Evolutionary conservation across 2,797 vertebrate species (phyloP).

Genomic region (Pangasius larnaudii): DNA sequence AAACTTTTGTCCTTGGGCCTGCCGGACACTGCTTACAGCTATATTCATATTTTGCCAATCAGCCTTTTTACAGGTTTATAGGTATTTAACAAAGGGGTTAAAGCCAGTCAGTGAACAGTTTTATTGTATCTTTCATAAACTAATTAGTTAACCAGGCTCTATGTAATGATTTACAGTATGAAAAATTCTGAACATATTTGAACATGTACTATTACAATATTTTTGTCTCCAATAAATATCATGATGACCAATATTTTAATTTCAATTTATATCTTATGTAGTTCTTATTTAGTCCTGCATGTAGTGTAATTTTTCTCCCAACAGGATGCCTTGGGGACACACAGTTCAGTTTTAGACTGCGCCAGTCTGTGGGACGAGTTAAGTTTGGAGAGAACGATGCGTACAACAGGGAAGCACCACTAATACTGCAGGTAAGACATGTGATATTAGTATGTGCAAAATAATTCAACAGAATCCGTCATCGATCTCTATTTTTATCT

Average conservation of each 20-base stretch:
- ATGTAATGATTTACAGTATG: background rate
- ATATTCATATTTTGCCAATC: background rate
- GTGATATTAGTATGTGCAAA: background rate
- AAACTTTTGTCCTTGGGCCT: too few species aligned
- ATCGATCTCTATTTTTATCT: background rate
- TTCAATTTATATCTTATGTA: background rate
- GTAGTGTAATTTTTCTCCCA: background rate
- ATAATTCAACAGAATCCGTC: background rate
- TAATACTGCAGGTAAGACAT: conserved; percentile 80
- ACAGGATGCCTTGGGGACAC: conserved; percentile 93
- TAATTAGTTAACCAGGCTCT: background rate
- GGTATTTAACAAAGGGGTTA: background rate
- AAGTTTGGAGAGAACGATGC: conserved; percentile 66
- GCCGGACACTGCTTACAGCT: background rate
- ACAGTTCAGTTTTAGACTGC: conserved; percentile 92
- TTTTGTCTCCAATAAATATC: background rate
- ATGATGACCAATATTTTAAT: background rate
- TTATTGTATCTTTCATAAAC: background rate
- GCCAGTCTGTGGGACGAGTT: conserved; percentile 83
- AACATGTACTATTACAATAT: background rate
- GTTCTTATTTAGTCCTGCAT: background rate
- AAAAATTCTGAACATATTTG: background rate
- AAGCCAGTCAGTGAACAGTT: background rate
- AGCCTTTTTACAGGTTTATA: background rate
- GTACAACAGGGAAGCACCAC: conserved; percentile 80